These are phyloP conservation scores for Isaurus tuberculatus DNA, from an alignment of 92 coral and sea anemone genomes.

Conservation along the genomic window DNA sequence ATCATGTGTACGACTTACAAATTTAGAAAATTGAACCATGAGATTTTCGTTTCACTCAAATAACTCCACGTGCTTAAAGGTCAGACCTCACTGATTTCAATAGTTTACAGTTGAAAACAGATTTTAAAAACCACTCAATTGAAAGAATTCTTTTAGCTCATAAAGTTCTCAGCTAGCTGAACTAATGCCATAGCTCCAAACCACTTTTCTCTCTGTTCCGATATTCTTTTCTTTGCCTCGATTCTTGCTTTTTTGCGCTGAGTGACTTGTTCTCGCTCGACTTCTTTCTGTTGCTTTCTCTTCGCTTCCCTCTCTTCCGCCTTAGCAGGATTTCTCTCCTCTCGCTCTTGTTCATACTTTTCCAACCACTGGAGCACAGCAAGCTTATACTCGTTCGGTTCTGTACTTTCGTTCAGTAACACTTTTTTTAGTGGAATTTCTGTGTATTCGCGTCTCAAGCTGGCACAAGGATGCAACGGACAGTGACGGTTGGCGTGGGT, in stretches of 20 bases:
- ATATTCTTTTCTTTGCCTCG: conserved; percentile 89
- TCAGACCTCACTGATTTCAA: conserved; percentile 27
- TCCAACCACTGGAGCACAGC: conserved; percentile 93
- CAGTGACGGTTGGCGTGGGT: conserved; percentile 99
- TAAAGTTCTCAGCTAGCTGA: conserved; percentile 83
- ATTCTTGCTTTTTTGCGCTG: conserved; percentile 89
- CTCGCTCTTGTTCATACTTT: conserved; percentile 87
- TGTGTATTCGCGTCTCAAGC: conserved; percentile 77
- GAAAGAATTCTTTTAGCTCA: neutral
- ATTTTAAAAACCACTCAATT: conserved; percentile 6
- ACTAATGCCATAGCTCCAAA: conserved; percentile 99
- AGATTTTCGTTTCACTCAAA: conserved; percentile 21
- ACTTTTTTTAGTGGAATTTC: conserved; percentile 93
- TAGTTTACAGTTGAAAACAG: conserved; percentile 1
- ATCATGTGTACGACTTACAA: neutral
- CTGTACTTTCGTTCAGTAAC: conserved; percentile 90
- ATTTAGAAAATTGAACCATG: conserved; percentile 15
- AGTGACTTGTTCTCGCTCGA: conserved; percentile 71
- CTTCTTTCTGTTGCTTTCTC: conserved; percentile 72
- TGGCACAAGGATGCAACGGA: conserved; percentile 90
- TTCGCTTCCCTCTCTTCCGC: conserved; percentile 74
- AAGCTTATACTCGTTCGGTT: conserved; percentile 90
- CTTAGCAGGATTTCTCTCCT: conserved; percentile 79
- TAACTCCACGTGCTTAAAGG: conserved; percentile 34
- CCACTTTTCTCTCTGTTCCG: conserved; percentile 97